Percentiles rank a stretch among this genome's conserved stretches.
phyloP scores from a whole-genome alignment of 2,888 invertebrate genomes.

The Chymomyza caudatula region DNA sequence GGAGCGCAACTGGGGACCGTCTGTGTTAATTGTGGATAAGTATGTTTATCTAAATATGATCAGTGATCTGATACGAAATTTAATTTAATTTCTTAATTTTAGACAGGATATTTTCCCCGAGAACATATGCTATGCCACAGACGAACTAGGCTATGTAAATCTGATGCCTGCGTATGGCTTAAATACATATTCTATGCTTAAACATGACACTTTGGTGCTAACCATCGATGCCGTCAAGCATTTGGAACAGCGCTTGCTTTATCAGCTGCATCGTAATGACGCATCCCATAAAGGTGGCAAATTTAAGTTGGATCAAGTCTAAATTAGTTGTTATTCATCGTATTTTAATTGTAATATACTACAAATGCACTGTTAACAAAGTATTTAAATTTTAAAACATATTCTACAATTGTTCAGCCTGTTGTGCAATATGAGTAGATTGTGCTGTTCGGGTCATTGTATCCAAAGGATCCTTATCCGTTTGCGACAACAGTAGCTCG shows the following conservation, averaged over 20 bases:
- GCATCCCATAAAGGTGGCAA: constrained; percentile 76
- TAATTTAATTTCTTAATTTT: constrained; percentile 70
- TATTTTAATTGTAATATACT: constrained; percentile 27
- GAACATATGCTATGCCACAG: constrained; percentile 91
- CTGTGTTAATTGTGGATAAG: constrained; percentile 95
- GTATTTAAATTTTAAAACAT: constrained; percentile 1
- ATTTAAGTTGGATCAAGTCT: constrained; percentile 82
- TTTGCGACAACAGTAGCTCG: constrained; percentile 83
- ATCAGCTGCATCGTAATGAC: constrained; percentile 83
- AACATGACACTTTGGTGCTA: constrained; percentile 94
- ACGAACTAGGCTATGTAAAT: constrained; percentile 89
- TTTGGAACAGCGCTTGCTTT: constrained; percentile 88
- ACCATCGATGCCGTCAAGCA: constrained; percentile 90
- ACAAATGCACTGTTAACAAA: constrained; percentile 40
- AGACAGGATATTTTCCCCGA: constrained; percentile 91
- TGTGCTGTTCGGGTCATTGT: constrained; percentile 76
- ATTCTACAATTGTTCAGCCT: constrained; percentile 11
- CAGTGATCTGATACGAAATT: constrained; percentile 10
- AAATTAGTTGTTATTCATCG: constrained; percentile 63
- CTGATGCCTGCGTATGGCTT: constrained; percentile 97
- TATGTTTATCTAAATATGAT: constrained; percentile 78
- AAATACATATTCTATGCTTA: constrained; percentile 97
- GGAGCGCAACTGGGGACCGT: constrained; percentile 95
- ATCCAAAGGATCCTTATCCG: constrained; percentile 87
- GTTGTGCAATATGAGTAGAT: constrained; percentile 7